These are phyloP conservation scores for Struthidea cinerea DNA, from an alignment of 2,113 vertebrate genomes.

Conservation along the genomic window DNA sequence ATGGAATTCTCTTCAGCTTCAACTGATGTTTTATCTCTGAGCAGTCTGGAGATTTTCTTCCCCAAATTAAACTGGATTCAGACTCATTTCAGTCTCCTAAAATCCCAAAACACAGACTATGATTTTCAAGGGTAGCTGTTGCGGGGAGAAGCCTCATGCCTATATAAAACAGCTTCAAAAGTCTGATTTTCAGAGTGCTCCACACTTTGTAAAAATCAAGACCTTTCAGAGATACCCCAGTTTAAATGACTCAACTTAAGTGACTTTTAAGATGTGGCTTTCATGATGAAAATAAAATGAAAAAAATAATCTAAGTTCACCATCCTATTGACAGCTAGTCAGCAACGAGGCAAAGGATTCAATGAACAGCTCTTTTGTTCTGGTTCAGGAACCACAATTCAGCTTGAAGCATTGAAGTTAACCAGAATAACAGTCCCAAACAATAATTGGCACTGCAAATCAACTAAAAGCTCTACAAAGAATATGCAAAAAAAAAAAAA, in stretches of 20 bases:
- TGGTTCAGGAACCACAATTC: background rate
- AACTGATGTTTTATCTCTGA: background rate
- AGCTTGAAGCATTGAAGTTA: background rate
- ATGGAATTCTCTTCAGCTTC: background rate
- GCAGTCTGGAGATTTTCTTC: background rate
- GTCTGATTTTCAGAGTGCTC: background rate
- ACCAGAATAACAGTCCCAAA: background rate
- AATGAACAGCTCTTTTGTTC: background rate
- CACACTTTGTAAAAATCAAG: background rate
- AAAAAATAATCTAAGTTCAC: background rate
- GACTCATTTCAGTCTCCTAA: conserved; percentile 2
- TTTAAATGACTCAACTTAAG: background rate
- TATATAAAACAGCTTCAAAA: background rate
- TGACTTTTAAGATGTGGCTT: background rate
- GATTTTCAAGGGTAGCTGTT: background rate
- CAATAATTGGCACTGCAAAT: background rate
- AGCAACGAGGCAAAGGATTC: background rate
- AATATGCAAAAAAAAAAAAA: background rate
- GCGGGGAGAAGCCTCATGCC: background rate
- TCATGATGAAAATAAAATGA: background rate
- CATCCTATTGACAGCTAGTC: background rate
- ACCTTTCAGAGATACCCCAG: background rate
- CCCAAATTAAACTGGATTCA: conserved; percentile 6
- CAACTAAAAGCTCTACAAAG: background rate
- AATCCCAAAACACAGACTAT: background rate